Evolutionary conservation across 2,797 vertebrate species (phyloP), one percentile per base, ranked within the genome.

Genomic region (Nyctalus aviator): DNA sequence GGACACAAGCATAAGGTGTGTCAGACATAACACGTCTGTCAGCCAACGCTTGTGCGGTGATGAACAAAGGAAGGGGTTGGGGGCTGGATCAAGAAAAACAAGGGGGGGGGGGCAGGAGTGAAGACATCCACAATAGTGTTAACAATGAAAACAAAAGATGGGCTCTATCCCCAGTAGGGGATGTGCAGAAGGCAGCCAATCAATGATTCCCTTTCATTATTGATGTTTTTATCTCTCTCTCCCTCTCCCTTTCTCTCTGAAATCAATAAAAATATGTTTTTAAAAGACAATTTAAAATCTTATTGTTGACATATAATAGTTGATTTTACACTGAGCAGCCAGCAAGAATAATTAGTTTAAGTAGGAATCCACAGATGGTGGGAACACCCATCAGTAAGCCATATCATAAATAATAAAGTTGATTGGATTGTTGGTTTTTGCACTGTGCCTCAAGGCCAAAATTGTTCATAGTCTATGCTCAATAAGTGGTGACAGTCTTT

Each of bases 391-490:
- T 84, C 77, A 23, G 9, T 18, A 71, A 94, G 37, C 92, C 41
- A n/a, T 20, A 76, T 73, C 48, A 95, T 88, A 83, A 95, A 95
- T 92, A 93, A 96, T 96, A 55, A 88, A 97, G 57, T 12, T 23
- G 46, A 78, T 62, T 72, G 53, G 37, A 88, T 85, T 53, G 53
- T 41, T 93, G 62, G 17, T 68, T 77, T 86, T 81, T 82, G 14
- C 62, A 25, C 50, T 57, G 2, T 75, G 35, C 88, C 96, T 96
- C 66, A 25, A 89, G 96, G 93, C 66, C 91, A 44, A 73, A 90
- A 50, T 23, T 64, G 44, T 20, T 88, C 62, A 2, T 6, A 4
- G 64, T 71, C 69, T 75, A 27, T 55, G 53, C 25, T 88, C 44
- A 62, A 23, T 53, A 79, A 88, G 55, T 7, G 20, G 32, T 32